Percentiles rank a stretch among this genome's conserved stretches.
Evolutionary conservation across 1,140 invertebrate species (phyloP).

Genomic region (fruit fly (Drosophila melanogaster)): DNA sequence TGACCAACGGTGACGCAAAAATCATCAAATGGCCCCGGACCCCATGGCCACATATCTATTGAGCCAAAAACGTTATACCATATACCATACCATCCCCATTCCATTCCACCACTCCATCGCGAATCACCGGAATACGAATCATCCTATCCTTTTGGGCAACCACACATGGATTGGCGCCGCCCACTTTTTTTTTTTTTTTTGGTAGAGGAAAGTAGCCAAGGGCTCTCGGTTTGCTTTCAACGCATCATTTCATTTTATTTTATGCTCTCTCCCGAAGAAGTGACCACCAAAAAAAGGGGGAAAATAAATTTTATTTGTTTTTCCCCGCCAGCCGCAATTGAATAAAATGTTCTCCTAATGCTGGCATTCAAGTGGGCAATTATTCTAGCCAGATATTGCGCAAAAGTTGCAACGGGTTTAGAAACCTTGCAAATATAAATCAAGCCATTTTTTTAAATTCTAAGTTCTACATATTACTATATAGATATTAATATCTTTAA

Average conservation of each 20-base stretch:
- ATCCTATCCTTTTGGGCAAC: conserved; percentile 30
- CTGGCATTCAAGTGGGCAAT: neutral
- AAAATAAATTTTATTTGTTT: conserved; percentile 82
- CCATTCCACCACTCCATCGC: neutral
- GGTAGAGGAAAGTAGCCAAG: conserved; percentile 60
- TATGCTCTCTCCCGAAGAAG: conserved; percentile 64
- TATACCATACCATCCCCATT: conserved; percentile 2
- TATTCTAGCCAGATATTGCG: neutral
- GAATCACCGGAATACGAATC: conserved; percentile 8
- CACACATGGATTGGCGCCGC: conserved; percentile 57
- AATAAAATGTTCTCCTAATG: conserved; percentile 79
- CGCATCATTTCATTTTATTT: conserved; percentile 83
- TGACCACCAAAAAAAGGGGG: conserved; percentile 59
- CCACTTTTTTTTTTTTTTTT: conserved; percentile 13
- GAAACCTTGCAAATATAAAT: too few relatives aligned
- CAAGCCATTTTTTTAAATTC: too few relatives aligned
- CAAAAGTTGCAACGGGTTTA: conserved; percentile 16
- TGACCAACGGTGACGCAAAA: conserved; percentile 82
- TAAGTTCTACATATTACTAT: neutral
- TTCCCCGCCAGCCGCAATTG: conserved; percentile 69
- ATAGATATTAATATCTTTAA: neutral
- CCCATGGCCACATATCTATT: conserved; percentile 61
- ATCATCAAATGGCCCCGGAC: conserved; percentile 70
- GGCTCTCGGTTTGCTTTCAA: conserved; percentile 58
- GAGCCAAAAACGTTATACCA: conserved; percentile 69